phyloP scores from a whole-genome alignment of 2,113 vertebrate species.

The Phrynocephalus versicolor region DNA sequence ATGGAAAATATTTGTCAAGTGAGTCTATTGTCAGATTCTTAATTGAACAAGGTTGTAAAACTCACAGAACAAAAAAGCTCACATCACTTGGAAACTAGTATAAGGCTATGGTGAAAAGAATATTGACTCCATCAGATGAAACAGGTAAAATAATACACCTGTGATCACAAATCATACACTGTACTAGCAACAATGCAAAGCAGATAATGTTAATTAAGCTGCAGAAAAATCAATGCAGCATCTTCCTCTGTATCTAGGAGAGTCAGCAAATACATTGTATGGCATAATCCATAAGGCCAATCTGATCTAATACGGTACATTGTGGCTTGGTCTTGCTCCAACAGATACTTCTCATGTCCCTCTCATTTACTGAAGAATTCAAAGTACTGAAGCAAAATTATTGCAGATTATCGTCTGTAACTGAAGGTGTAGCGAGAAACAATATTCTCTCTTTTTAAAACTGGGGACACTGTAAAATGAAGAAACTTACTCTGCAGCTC shows the following conservation, averaged over 20 bases:
- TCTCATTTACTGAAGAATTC: conserved; percentile 9
- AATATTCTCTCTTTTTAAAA: neutral
- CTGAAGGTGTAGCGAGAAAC: neutral
- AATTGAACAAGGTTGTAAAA: conserved; percentile 52
- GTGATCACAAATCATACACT: conserved; percentile 57
- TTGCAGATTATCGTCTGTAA: neutral
- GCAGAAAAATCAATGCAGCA: conserved; percentile 66
- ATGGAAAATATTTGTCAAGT: conserved; percentile 48
- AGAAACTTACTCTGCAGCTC: neutral
- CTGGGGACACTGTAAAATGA: neutral
- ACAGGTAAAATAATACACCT: conserved; percentile 43
- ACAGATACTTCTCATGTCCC: conserved; percentile 9
- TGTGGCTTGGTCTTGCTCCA: neutral
- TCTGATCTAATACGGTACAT: neutral
- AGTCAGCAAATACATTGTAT: conserved; percentile 52
- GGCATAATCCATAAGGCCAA: conserved; percentile 18
- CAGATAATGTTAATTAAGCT: conserved; percentile 64
- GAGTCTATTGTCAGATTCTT: conserved; percentile 53
- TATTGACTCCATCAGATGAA: conserved; percentile 39
- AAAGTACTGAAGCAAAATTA: conserved; percentile 13
- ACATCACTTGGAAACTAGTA: conserved; percentile 40
- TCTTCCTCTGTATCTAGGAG: conserved; percentile 54
- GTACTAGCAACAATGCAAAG: conserved; percentile 52
- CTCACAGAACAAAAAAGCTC: conserved; percentile 53
- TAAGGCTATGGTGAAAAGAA: conserved; percentile 37